phyloP scores from a whole-genome alignment of 2,113 vertebrate genomes.

The Mungos mungo region DNA sequence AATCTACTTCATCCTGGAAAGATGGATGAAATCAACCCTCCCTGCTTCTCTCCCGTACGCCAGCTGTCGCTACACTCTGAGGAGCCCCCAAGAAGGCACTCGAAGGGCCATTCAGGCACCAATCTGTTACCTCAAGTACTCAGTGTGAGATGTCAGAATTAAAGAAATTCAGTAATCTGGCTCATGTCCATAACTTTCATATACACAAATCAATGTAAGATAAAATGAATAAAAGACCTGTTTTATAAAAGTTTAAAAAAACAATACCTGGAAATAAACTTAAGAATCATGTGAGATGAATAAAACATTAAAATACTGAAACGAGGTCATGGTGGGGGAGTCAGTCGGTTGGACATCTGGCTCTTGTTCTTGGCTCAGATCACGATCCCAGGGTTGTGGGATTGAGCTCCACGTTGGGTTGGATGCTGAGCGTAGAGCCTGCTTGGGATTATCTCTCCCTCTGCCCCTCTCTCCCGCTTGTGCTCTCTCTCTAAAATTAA shows the following conservation, averaged over 20 bases:
- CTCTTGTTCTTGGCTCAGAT: too few relatives aligned
- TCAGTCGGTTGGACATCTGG: too few relatives aligned
- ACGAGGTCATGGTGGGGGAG: rapidly evolving
- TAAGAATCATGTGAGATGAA: not conserved
- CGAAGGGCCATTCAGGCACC: not conserved
- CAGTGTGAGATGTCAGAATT: not conserved
- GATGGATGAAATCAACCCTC: not conserved
- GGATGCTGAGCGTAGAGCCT: too few relatives aligned
- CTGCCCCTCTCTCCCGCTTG: too few relatives aligned
- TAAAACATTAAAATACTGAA: constrained; percentile 1
- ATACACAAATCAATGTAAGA: not conserved
- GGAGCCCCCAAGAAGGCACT: not conserved
- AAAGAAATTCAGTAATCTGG: not conserved
- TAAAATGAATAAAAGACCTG: not conserved
- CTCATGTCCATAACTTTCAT: not conserved
- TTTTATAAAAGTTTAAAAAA: not conserved
- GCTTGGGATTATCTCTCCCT: too few relatives aligned
- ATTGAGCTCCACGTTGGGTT: too few relatives aligned
- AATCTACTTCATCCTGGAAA: not conserved
- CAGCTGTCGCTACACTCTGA: not conserved
- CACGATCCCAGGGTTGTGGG: too few relatives aligned
- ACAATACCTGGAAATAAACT: not conserved
- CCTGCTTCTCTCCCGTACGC: not conserved
- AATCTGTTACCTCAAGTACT: not conserved
- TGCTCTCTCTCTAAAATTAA: too few relatives aligned